Percentiles rank a stretch among this genome's conserved stretches.
These are phyloP conservation scores for Scytalopus superciliaris DNA, from an alignment of 2,113 vertebrate species.

Conservation along the genomic window DNA sequence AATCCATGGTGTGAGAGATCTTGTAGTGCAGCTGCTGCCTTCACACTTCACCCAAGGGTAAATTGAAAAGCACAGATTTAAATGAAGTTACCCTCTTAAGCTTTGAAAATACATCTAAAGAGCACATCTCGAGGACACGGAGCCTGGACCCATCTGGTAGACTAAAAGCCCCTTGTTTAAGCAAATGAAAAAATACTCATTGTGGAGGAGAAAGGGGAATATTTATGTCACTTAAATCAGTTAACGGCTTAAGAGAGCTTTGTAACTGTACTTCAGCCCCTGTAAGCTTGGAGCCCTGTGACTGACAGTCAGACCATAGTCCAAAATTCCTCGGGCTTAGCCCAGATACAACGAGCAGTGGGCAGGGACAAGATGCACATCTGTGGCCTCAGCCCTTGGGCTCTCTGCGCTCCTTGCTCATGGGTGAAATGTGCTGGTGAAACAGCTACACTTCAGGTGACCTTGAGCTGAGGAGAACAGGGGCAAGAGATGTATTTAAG, in stretches of 20 bases:
- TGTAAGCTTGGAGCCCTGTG: not conserved
- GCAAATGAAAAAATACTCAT: not conserved
- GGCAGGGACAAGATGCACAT: not conserved
- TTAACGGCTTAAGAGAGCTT: not conserved
- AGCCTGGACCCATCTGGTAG: not conserved
- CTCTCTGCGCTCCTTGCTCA: not conserved
- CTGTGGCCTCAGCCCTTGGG: not conserved
- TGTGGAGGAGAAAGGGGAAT: not conserved
- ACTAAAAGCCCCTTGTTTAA: not conserved
- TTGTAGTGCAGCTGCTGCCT: conserved; percentile 5
- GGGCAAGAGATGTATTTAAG: conserved; percentile 15
- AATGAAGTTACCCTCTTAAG: not conserved
- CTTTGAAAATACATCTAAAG: not conserved
- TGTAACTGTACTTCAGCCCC: not conserved
- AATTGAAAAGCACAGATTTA: not conserved
- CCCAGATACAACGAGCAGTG: accelerated
- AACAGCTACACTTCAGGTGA: not conserved
- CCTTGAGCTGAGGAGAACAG: conserved; percentile 6
- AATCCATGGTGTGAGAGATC: not conserved
- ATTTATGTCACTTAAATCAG: not conserved
- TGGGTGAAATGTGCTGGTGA: not conserved
- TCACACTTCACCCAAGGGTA: not conserved
- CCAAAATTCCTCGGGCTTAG: not conserved
- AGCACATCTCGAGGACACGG: not conserved
- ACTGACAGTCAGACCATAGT: not conserved